These are phyloP conservation scores for Lordiphosa clarofinis DNA, from an alignment of 1,140 invertebrate genomes.

Conservation along the genomic window DNA sequence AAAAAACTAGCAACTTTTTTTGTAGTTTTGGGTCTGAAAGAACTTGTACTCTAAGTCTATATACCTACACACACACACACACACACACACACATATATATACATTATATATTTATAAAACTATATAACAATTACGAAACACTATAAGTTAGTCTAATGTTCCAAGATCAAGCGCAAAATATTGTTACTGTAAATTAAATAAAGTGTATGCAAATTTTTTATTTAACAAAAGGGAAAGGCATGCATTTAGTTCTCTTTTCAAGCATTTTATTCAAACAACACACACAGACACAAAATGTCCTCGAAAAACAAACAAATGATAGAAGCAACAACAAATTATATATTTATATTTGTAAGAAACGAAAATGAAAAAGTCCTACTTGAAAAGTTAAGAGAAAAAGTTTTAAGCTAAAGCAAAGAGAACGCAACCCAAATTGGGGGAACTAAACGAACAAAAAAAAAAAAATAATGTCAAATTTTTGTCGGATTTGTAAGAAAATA, in stretches of 20 bases:
- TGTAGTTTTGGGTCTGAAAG: constrained; percentile 46
- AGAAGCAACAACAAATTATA: constrained; percentile 32
- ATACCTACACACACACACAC: constrained; percentile 28
- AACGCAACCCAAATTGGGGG: constrained; percentile 37
- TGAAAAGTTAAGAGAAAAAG: constrained; percentile 57
- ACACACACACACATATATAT: constrained; percentile 5
- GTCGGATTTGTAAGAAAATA: constrained; percentile 24
- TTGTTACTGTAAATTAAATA: constrained; percentile 60
- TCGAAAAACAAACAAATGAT: constrained; percentile 36
- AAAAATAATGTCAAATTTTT: constrained; percentile 4
- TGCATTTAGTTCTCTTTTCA: constrained; percentile 63
- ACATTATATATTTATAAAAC: constrained; percentile 41
- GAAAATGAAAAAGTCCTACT: constrained; percentile 53
- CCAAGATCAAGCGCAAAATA: constrained; percentile 63
- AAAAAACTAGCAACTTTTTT: constrained; percentile 16
- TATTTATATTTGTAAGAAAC: constrained; percentile 69
- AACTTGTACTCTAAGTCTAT: constrained; percentile 57
- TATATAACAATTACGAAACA: constrained; percentile 20
- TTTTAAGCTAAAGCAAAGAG: constrained; percentile 11
- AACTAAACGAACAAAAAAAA: constrained; percentile 33
- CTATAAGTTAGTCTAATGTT: constrained; percentile 53
- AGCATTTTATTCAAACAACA: constrained; percentile 36
- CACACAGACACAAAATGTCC: constrained; percentile 23
- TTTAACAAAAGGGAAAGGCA: constrained; percentile 39
- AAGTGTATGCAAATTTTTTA: constrained; percentile 16